A percentile compares a stretch with the other conserved stretches of the same genome.
phyloP scores from a whole-genome alignment of 2,797 vertebrate species.

The Tenualosa ilisha region DNA sequence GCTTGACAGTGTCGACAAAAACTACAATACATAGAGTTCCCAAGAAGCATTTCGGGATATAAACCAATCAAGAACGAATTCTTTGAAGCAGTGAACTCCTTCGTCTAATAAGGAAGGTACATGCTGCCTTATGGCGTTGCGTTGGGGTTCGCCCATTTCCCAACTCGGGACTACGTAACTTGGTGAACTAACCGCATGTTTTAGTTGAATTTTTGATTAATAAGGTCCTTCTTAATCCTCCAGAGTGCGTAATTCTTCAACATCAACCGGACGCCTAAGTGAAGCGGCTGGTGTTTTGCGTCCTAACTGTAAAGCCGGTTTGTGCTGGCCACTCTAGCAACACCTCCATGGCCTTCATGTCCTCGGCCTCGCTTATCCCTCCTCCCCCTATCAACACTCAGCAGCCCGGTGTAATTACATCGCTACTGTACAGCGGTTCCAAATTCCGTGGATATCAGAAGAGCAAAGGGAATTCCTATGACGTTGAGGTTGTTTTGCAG shows the following conservation, averaged over 20 bases:
- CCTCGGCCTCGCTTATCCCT: slow-evolving; percentile 84
- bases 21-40: slow-evolving; percentile 64
- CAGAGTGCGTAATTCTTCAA: slow-evolving; percentile 8
- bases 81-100: slow-evolving; percentile 34
- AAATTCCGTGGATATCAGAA: slow-evolving; percentile 96
- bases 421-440: slow-evolving; percentile 93
- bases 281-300: slow-evolving; percentile 20
- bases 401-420: slow-evolving; percentile 91
- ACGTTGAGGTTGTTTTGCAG: slow-evolving; percentile 96
- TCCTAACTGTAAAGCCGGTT: slow-evolving; percentile 64
- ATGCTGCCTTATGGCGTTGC: slow-evolving; percentile 58
- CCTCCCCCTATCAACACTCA: slow-evolving; percentile 94
- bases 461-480: slow-evolving; percentile 97
- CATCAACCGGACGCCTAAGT: slow-evolving; percentile 7
- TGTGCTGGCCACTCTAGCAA: slow-evolving; percentile 70
- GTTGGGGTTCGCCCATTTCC: slow-evolving; percentile 68
- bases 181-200: slow-evolving; percentile 49
- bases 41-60: slow-evolving; percentile 53
- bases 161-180: slow-evolving; percentile 64
- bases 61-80: slow-evolving; percentile 63
- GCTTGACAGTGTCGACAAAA: slow-evolving; percentile 24
- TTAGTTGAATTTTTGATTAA: slow-evolving; percentile 58
- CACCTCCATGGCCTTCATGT: slow-evolving; percentile 70
- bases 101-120: slow-evolving; percentile 61
- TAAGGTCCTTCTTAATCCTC: slow-evolving; percentile 38